A percentile compares a stretch with the other conserved stretches of the same genome.
Evolutionary conservation across 2,888 invertebrate genomes (phyloP).

Genomic region (Eristalinus aeneus): DNA sequence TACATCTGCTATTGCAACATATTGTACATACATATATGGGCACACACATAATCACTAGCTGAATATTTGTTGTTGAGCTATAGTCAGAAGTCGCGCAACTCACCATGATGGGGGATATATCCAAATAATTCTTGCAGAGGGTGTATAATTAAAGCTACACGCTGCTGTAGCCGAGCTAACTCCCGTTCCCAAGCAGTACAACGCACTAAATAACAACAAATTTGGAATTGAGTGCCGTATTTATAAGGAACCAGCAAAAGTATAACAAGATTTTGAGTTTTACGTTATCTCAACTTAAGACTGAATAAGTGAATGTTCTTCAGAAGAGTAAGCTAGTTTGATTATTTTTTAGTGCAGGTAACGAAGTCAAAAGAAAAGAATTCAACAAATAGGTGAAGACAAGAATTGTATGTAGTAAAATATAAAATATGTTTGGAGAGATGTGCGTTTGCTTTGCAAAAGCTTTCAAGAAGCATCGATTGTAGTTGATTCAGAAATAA

Average conservation of each 20-base stretch:
- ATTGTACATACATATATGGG: too few relatives aligned
- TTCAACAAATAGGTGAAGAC: not conserved
- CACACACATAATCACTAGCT: not conserved
- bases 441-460: not conserved
- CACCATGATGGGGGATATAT: constrained; percentile 52
- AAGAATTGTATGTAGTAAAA: not conserved
- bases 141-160: not conserved
- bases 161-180: constrained; percentile 22
- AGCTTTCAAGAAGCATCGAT: not conserved
- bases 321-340: constrained; percentile 23
- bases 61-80: not conserved
- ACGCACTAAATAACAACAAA: constrained; percentile 67
- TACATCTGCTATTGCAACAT: not conserved
- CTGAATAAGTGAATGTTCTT: constrained; percentile 49
- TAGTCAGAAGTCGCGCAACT: constrained; percentile 27
- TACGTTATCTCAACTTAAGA: constrained; percentile 28
- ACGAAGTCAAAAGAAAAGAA: not conserved
- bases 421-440: not conserved
- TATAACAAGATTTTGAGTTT: constrained; percentile 55
- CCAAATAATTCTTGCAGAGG: constrained; percentile 6
- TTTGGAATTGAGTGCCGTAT: constrained; percentile 59
- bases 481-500: not conserved
- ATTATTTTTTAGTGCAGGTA: constrained; percentile 2
- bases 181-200: constrained; percentile 51
- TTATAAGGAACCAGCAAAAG: constrained; percentile 62